Evolutionary conservation across 2,888 invertebrate genomes (phyloP).

Genomic region (Agriotes lineatus): DNA sequence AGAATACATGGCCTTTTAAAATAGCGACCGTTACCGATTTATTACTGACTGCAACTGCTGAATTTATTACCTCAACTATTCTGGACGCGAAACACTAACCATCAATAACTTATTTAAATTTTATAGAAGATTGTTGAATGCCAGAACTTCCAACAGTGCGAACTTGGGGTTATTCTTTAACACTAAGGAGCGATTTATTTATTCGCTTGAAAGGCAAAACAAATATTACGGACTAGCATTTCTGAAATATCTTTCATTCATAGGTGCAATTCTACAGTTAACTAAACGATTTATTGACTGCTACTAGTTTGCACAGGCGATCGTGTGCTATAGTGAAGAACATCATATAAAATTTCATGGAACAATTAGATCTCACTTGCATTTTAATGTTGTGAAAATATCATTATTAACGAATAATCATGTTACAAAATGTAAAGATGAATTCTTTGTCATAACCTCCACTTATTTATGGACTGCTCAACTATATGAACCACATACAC

Average conservation of each 20-base stretch:
- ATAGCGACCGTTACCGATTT: conserved; percentile 42
- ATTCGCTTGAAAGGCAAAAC: background rate
- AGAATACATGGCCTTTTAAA: conserved; percentile 47
- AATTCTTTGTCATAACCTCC: too few species aligned
- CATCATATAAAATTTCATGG: too few species aligned
- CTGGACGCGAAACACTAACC: conserved; percentile 12
- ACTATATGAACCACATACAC: too few species aligned
- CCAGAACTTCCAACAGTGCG: background rate
- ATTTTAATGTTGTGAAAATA: too few species aligned
- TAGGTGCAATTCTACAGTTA: too few species aligned
- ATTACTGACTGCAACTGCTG: conserved; percentile 26
- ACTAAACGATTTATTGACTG: too few species aligned
- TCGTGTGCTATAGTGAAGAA: too few species aligned
- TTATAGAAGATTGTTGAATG: conserved; percentile 12
- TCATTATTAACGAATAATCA: too few species aligned
- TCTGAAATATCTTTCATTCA: background rate
- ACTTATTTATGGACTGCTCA: too few species aligned
- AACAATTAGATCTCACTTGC: too few species aligned
- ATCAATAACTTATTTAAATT: conserved; percentile 32
- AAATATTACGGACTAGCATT: background rate
- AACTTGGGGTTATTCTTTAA: background rate
- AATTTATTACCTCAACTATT: conserved; percentile 32
- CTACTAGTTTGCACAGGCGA: too few species aligned
- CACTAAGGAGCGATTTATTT: background rate
- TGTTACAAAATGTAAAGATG: too few species aligned